These are phyloP conservation scores for Aphelocoma californica DNA, from an alignment of 2,797 vertebrate genomes.

Conservation along the genomic window DNA sequence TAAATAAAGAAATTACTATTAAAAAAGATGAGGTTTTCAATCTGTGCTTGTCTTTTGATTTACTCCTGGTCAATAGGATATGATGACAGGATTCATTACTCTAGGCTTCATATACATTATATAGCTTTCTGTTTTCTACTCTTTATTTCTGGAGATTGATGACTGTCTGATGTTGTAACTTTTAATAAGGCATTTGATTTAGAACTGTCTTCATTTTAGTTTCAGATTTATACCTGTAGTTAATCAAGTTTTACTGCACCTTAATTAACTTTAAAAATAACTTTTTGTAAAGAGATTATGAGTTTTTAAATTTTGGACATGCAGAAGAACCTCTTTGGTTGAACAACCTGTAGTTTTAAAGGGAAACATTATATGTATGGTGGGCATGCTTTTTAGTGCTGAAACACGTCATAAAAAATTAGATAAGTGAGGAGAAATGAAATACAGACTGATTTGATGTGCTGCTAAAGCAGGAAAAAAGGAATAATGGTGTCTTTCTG, in stretches of 20 bases:
- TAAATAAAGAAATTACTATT: neutral
- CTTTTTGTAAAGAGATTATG: conserved; percentile 4
- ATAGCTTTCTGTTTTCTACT: neutral
- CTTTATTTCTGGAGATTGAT: neutral
- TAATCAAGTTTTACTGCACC: conserved; percentile 18
- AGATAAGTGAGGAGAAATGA: neutral
- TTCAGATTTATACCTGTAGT: neutral
- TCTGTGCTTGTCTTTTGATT: neutral
- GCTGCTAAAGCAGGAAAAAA: neutral
- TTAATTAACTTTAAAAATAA: conserved; percentile 40
- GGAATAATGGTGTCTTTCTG: neutral
- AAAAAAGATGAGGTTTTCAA: neutral
- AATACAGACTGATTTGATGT: neutral
- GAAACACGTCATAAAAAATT: neutral
- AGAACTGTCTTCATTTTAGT: neutral
- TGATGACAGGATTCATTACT: neutral
- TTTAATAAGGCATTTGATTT: neutral
- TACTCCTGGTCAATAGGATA: neutral
- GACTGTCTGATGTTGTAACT: neutral
- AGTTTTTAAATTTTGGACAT: conserved; percentile 2
- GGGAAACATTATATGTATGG: neutral
- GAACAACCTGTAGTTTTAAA: conserved; percentile 4
- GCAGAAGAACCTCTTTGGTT: neutral
- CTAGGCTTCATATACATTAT: neutral
- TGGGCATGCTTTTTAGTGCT: neutral